Base-by-base conservation (phyloP, 2,888 invertebrate genomes). In the Lasius platythorax region DNA sequence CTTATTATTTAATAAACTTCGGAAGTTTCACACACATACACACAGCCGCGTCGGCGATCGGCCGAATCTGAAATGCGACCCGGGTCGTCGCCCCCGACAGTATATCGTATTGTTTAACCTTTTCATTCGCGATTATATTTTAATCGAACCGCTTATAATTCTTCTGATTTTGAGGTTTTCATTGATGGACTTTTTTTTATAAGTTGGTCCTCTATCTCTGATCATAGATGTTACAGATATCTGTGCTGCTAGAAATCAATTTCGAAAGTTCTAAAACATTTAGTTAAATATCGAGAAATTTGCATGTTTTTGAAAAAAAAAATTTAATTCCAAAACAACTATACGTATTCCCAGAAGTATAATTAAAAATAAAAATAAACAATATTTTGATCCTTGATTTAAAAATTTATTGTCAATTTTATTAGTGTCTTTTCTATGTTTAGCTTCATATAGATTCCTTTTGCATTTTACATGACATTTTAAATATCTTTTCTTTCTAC, bases 1-100 rank as follows among this genome's bases (percentile, higher is more conserved):
- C 89, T 92, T 89, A 92, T 93, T 91, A 93, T 93, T 93, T 93
- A 88, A 93, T 92, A 92, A 92, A 91, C 79, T 90, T 88, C 68
- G 58, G 84, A 78, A 74, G 78, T 82, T 82, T 64, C 84, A 61
- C 61, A 28, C 28, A 28, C 40, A 28, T 18, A 58, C 15, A 33
- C 18, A 58, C n/a, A 68, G 5, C 68, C 50, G 81, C 61, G 81
- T 15, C 61, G 56, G 2, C 68, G 43, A 68, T 83, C 56, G 63
- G 74, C 50, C 83, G 61, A 78, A 78, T 75, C 67, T 56, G 28
- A 83, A 83, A 83, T 67, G 67, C 46, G 56, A 79, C 53, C 37
- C 40, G 53, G 76, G 76, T 82, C 82, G 64, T 78, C 64, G 82
- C 64, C 53, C 74, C 5, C 64, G 40, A 33, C 61, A 33, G 28